Evolutionary conservation across 2,113 vertebrate species (phyloP).

Genomic region (Ivindomyrus marchei): DNA sequence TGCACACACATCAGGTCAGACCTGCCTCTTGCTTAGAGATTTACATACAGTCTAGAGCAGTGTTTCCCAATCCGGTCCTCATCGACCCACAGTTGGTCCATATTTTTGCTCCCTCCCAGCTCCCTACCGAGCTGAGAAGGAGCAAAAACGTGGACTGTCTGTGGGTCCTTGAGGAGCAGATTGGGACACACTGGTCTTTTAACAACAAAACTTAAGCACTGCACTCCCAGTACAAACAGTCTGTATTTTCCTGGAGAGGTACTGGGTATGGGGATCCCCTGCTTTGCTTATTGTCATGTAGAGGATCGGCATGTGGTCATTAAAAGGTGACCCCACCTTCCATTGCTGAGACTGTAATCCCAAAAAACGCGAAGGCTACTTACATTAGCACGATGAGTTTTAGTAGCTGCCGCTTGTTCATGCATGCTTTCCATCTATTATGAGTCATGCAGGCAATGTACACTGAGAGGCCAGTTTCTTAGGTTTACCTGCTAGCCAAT

Average conservation of each 20-base stretch:
- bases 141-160: not conserved
- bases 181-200: not conserved
- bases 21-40: conserved; percentile 31
- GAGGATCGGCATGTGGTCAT: not conserved
- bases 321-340: not conserved
- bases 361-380: not conserved
- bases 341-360: not conserved
- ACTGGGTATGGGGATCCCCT: not conserved
- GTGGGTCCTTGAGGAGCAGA: not conserved
- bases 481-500: not conserved
- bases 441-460: not conserved
- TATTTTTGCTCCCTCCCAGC: not conserved
- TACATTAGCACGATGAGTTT: not conserved
- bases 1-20: conserved; percentile 49
- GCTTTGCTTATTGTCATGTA: not conserved
- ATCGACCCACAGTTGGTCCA: not conserved
- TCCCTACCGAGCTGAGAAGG: too few relatives aligned
- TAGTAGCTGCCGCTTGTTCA: not conserved
- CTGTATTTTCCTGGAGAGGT: not conserved
- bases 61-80: not conserved
- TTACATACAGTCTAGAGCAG: conserved; percentile 42
- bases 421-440: not conserved
- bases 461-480: not conserved
- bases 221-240: not conserved
- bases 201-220: not conserved